Percentiles rank a stretch among this genome's conserved stretches.
These are phyloP conservation scores for Toxonevra muliebris DNA, from an alignment of 2,888 invertebrate species.

Conservation along the genomic window DNA sequence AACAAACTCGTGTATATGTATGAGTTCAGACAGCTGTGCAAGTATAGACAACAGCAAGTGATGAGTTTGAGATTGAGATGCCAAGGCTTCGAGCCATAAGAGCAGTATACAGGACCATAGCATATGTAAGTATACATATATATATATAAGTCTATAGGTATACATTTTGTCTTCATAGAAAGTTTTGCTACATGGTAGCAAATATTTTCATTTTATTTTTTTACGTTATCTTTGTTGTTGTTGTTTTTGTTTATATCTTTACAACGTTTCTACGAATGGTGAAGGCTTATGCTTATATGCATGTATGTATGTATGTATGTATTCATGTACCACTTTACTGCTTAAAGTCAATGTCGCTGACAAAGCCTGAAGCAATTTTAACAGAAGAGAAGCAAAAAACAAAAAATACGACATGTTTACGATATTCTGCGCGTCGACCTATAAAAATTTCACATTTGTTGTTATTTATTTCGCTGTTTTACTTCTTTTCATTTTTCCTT, in stretches of 20 bases:
- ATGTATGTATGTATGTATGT: constrained; percentile 1
- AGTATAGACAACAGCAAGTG: not conserved
- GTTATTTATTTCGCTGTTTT: not conserved
- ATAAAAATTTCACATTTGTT: not conserved
- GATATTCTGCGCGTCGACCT: not conserved
- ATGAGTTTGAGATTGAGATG: constrained; percentile 7
- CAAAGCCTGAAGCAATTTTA: no score
- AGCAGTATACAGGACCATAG: not conserved
- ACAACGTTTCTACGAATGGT: no score
- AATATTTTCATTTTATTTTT: no score
- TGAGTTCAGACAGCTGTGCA: not conserved
- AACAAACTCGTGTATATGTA: not conserved
- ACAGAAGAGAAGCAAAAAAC: no score
- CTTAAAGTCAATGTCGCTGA: no score
- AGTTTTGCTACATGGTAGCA: no score
- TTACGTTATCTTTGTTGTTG: no score
- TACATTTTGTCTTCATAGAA: no score
- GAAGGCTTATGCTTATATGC: not conserved
- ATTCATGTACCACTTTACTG: not conserved
- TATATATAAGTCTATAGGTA: not conserved
- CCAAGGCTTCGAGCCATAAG: not conserved
- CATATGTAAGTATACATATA: constrained; percentile 4
- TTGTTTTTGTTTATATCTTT: no score
- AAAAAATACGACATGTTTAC: no score
- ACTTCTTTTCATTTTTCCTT: no score